Evolutionary conservation across 1,140 invertebrate genomes (phyloP), one percentile per base, ranked within the genome.

Genomic region (Eumaeus atala): DNA sequence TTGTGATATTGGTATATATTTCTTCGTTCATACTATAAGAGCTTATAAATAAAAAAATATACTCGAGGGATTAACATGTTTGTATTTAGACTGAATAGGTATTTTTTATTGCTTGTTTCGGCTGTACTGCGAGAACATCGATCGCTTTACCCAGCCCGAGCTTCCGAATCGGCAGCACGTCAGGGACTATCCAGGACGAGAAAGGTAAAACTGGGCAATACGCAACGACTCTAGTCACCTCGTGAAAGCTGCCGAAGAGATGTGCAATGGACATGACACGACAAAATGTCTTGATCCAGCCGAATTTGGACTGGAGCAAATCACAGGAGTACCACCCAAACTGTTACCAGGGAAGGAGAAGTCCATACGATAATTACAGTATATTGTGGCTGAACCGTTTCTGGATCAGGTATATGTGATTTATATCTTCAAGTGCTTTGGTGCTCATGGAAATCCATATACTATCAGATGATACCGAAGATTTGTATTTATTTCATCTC

Each of bases 231-330:
- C 80, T 1, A 64, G 66, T 9, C 70, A 80, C 1, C 64, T 85
- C 4, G 53, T 85, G 7, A 48, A 61, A 9, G 65, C 68, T 37
- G 67, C 75, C 17, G 59, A 72, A 40, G 57, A 56, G 1, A 56
- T 72, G 16, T 66, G 61, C 11, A 67, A 82, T 18, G 60, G 73
- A 64, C 65, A 63, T 33, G 76, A 86, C 36, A 84, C 82, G 0
- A 51, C 59, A 1, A 86, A 74, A 59, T 84, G 80, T 56, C 44
- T 86, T n/a, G 82, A 85, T 61, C 50, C 65, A 5, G 80, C 76
- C 0, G 74, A 84, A 55, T 86, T 84, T 50, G 82, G 61, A 4
- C 74, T 86, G 69, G 75, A 86, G 56, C 80, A 79, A 63, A 82
- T 86, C 51, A 51, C 70, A 12, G 70, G 70, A 17, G 81, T 79